Percentiles rank a stretch among this genome's conserved stretches.
These are phyloP conservation scores for Drosophila prosaltans DNA, from an alignment of 1,140 invertebrate genomes.

Conservation along the genomic window DNA sequence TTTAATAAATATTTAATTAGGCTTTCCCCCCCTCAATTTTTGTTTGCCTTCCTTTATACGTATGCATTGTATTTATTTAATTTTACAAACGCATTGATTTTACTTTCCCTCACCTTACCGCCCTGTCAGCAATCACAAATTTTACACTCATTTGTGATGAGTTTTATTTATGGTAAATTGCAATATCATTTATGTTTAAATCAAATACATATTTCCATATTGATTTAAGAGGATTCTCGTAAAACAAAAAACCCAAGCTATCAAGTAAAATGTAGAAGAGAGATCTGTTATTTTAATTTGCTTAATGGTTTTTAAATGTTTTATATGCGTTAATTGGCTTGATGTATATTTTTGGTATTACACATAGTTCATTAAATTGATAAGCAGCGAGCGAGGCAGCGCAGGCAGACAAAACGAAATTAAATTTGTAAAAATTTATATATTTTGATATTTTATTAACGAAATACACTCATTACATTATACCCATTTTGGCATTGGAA, in stretches of 20 bases:
- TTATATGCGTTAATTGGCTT: conserved; percentile 34
- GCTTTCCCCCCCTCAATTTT: conserved; percentile 4
- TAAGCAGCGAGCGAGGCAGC: not conserved
- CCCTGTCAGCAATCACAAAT: not conserved
- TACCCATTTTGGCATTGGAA: too few species aligned
- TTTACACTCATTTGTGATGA: conserved; percentile 14
- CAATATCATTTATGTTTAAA: conserved; percentile 33
- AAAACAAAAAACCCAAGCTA: not conserved
- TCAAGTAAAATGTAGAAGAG: not conserved
- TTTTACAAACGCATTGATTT: conserved; percentile 14
- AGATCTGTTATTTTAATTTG: conserved; percentile 15
- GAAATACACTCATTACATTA: not conserved
- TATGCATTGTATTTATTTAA: conserved; percentile 17
- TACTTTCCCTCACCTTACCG: not conserved
- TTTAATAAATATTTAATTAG: conserved; percentile 41
- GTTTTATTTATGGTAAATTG: conserved; percentile 16
- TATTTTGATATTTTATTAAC: conserved; percentile 4
- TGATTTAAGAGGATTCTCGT: conserved; percentile 56
- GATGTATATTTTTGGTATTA: conserved; percentile 7
- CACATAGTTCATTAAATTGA: conserved; percentile 40
- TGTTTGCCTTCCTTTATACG: conserved; percentile 1
- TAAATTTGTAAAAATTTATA: conserved; percentile 12
- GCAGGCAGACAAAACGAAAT: not conserved
- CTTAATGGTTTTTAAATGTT: conserved; percentile 25
- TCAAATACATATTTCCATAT: conserved; percentile 45